Conservation (phyloP, 2,888 invertebrate species). For the Aradus depressus region DNA sequence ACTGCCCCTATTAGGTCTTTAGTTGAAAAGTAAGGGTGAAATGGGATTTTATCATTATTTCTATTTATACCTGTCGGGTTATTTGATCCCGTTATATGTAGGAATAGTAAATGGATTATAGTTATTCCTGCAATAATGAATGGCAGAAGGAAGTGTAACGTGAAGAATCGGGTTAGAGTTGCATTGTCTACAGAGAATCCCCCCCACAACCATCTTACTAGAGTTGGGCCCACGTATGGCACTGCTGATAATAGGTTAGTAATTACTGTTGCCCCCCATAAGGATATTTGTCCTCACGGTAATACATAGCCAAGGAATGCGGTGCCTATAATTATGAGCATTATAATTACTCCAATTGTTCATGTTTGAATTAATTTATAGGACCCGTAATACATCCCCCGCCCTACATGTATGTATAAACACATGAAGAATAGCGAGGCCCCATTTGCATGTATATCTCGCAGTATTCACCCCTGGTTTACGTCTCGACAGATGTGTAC, state of each 20-base stretch:
- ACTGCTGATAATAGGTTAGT: conserved; percentile 61
- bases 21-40: conserved; percentile 52
- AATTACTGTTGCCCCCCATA: conserved; percentile 71
- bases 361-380: conserved; percentile 45
- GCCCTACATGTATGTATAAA: conserved; percentile 14
- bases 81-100: conserved; percentile 57
- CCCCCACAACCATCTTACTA: conserved; percentile 64
- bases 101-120: conserved; percentile 51
- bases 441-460: conserved; percentile 53
- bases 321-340: conserved; percentile 56
- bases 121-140: conserved; percentile 52
- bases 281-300: conserved; percentile 72
- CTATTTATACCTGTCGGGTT: conserved; percentile 55
- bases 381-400: conserved; percentile 13
- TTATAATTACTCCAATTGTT: conserved; percentile 51
- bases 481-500: conserved; percentile 59
- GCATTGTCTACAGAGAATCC: conserved; percentile 63
- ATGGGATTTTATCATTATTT: conserved; percentile 56
- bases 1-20: conserved; percentile 54
- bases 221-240: conserved; percentile 38
- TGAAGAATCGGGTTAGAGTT: conserved; percentile 44
- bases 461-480: conserved; percentile 56
- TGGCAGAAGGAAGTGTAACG: conserved; percentile 56
- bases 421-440: conserved; percentile 58
- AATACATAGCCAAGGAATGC: conserved; percentile 68